A percentile compares a stretch with the other conserved stretches of the same genome.
Conservation (phyloP, 1,140 invertebrate species). For the Papilio dardanus region DNA sequence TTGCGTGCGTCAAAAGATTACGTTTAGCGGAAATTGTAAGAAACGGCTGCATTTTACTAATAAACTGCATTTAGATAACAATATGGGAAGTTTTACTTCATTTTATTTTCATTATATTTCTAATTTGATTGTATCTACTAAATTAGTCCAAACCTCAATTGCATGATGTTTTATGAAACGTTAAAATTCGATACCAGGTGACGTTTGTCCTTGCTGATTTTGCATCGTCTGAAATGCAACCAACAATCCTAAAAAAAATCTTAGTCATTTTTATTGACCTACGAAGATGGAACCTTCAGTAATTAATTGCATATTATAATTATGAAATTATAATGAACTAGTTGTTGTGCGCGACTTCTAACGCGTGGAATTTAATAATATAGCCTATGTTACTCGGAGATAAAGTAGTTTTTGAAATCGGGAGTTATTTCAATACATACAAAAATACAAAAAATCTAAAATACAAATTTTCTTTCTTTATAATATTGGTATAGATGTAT, state of each 20-base stretch:
- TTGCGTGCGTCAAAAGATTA: slow-evolving; percentile 6
- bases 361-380: no score
- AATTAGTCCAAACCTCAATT: neutral
- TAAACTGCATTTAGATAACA: slow-evolving; percentile 13
- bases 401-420: no score
- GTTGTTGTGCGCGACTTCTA: no score
- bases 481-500: neutral
- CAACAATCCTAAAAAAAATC: neutral
- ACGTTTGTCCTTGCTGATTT: neutral
- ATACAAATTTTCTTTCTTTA: no score
- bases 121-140: neutral
- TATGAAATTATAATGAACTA: no score
- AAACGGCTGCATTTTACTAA: slow-evolving; percentile 9
- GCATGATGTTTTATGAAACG: no score
- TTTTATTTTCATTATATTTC: neutral
- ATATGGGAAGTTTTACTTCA: neutral
- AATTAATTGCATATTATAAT: no score
- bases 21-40: neutral
- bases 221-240: neutral
- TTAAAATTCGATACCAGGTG: neutral
- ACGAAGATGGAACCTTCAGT: no score
- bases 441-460: no score
- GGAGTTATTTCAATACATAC: no score
- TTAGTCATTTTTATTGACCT: neutral
- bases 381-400: no score